Percentiles rank a stretch among this genome's conserved stretches.
phyloP scores from a whole-genome alignment of 1,140 invertebrate genomes.

The Myzus persicae region DNA sequence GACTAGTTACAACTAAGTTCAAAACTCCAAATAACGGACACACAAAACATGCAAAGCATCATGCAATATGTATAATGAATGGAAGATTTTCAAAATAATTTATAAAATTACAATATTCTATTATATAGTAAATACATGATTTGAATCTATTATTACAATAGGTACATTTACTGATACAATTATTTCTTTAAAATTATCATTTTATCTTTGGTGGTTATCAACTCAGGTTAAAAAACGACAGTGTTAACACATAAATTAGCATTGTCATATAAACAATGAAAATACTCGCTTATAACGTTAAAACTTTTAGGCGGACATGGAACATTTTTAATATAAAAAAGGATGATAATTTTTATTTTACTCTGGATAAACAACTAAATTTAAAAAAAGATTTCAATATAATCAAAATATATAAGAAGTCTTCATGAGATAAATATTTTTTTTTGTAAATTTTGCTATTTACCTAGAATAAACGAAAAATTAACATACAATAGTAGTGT shows the following conservation, averaged over 20 bases:
- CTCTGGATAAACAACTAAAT: neutral
- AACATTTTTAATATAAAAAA: neutral
- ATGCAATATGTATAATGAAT: constrained; percentile 19
- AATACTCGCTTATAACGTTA: neutral
- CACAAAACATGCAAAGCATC: neutral
- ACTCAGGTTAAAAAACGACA: neutral
- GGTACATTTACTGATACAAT: neutral
- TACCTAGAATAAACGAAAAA: neutral
- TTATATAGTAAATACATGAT: neutral
- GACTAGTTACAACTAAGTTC: constrained; percentile 20
- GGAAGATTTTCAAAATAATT: neutral
- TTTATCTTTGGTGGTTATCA: neutral
- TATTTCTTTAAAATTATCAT: neutral
- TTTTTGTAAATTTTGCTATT: neutral
- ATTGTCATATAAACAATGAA: neutral
- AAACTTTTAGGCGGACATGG: neutral
- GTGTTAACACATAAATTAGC: neutral
- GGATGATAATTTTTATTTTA: neutral
- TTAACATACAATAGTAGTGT: neutral
- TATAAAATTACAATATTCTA: neutral
- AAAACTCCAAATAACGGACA: neutral
- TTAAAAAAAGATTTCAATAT: neutral
- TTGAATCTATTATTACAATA: neutral
- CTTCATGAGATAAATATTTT: neutral
- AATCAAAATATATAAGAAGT: neutral